Base-by-base conservation (phyloP, 2,888 invertebrate genomes). In the Trichogramma dendrolimi region DNA sequence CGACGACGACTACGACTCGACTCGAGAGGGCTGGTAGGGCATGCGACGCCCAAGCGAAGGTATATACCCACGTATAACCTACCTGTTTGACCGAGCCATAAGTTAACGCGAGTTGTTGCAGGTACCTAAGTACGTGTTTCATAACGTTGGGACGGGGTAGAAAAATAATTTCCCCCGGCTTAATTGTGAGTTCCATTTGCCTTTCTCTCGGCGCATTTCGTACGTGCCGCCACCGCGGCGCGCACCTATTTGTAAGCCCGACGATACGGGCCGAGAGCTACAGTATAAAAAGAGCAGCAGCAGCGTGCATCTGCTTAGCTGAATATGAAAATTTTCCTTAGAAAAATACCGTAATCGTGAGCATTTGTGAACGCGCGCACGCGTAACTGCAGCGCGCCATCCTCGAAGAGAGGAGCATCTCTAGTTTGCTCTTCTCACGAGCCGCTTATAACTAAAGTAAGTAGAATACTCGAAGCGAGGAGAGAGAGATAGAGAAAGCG, bases 81-180 rank as follows among this genome's bases (percentile, higher is more conserved):
- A 27, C 27, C 27, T 27, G 27, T 27, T 27, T 27, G 27, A 2
- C 27, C 27, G 27, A 27, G 27, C 27, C 27, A 27, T 27, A 27
- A 27, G 27, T 27, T 27, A 27, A 3, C 27, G 27, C 27, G 3
- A 27, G 27, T 27, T 27, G 27, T 27, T 27, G 27, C 27, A 27
- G 27, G 27, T 27, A 27, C 27, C 27, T 27, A 27, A 27, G 27
- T 27, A 27, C 27, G 27, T 27, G 27, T 27, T 27, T 27, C 27
- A 27, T 27, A 27, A 42, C 4, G 8, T 4, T 2, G 43, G 39
- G 27, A 42, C 55, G 39, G 43, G 64, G 58, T 58, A 48, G 64
- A 70, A 73, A 67, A 73, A 75, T 76, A 75, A 75, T 75, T 73
- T 71, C 65, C 64, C 27, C 27, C 65, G 58, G 69, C 71, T 71